phyloP scores from a whole-genome alignment of 2,797 vertebrate genomes.

The Fratercula arctica region DNA sequence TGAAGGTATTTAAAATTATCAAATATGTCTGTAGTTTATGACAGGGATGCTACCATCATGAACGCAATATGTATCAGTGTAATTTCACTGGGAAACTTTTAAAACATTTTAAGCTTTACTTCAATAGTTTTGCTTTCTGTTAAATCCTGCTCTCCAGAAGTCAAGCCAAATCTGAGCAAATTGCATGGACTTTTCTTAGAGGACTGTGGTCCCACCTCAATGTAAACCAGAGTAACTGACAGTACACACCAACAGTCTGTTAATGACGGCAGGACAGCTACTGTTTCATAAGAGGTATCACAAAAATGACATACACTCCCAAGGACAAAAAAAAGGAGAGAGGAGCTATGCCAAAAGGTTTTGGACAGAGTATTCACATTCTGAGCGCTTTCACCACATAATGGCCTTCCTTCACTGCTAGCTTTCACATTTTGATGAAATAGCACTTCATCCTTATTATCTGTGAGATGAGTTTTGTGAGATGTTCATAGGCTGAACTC shows the following conservation, averaged over 20 bases:
- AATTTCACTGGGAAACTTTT: neutral
- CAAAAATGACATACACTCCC: neutral
- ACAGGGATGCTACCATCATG: neutral
- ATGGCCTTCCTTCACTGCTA: neutral
- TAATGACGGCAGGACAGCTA: neutral
- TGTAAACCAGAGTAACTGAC: neutral
- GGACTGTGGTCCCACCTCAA: neutral
- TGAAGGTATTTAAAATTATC: neutral
- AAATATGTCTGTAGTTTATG: neutral
- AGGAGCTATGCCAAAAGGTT: neutral
- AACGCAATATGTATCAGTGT: neutral
- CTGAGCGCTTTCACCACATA: neutral
- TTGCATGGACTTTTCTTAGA: neutral
- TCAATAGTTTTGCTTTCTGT: neutral
- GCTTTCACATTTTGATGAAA: slow-evolving; percentile 2
- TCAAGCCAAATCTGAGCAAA: neutral
- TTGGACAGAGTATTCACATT: neutral
- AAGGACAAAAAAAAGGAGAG: neutral
- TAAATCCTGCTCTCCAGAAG: neutral
- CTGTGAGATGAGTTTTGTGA: neutral
- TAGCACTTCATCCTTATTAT: neutral
- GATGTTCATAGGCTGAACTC: neutral
- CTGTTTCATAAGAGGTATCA: neutral
- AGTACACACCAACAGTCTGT: neutral
- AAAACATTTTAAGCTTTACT: neutral